Evolutionary conservation across 1,140 invertebrate species (phyloP).

Genomic region (Macrosteles quadrilineatus): DNA sequence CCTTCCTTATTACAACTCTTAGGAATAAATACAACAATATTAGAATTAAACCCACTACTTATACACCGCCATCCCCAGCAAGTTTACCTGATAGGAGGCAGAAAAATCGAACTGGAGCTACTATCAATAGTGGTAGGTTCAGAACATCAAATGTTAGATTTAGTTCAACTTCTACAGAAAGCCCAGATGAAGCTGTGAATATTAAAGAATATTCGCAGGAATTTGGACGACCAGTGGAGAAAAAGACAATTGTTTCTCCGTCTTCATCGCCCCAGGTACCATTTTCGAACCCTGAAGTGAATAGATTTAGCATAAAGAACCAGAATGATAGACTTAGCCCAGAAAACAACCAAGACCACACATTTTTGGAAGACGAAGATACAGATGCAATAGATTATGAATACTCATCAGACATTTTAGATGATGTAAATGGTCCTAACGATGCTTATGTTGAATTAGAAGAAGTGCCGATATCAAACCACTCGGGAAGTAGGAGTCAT

Average conservation of each 20-base stretch:
- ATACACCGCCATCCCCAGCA: constrained; percentile 32
- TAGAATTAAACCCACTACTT: constrained; percentile 35
- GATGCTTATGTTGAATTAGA: not conserved
- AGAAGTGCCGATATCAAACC: not conserved
- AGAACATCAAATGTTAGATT: not conserved
- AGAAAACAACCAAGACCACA: not conserved
- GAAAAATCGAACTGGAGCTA: constrained; percentile 22
- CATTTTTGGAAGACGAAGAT: not conserved
- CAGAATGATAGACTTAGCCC: not conserved
- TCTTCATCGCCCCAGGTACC: not conserved
- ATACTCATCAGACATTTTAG: not conserved
- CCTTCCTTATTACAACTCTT: not conserved
- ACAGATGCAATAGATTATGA: not conserved
- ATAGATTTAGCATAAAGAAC: not conserved
- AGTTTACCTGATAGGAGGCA: constrained; percentile 23
- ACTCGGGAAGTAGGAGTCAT: no score
- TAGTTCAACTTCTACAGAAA: not conserved
- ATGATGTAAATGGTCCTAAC: not conserved
- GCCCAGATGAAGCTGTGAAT: constrained; percentile 3
- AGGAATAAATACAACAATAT: constrained; percentile 27
- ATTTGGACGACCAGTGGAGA: constrained; percentile 23
- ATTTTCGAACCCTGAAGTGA: not conserved
- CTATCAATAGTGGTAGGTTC: not conserved
- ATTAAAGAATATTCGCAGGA: not conserved
- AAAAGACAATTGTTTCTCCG: not conserved